Conservation (phyloP, 2,888 invertebrate genomes). For the Andrena bicolor region DNA sequence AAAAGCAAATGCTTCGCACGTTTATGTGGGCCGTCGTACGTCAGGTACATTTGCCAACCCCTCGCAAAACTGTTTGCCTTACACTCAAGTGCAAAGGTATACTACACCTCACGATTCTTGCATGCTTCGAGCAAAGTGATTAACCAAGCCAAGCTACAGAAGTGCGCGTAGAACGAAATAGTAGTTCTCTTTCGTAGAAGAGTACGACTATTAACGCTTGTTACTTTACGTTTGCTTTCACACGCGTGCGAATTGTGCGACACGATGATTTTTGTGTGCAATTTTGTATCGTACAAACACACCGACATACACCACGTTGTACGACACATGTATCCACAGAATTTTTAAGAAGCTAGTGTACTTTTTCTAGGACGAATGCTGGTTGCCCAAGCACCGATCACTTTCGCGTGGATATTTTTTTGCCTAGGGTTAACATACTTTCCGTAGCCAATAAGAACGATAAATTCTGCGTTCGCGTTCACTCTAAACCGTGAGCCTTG, state of each 20-base stretch:
- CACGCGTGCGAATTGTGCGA: conserved; percentile 32
- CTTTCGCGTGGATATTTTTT: conserved; percentile 27
- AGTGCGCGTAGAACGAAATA: neutral
- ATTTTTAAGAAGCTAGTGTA: conserved; percentile 43
- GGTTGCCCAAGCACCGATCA: conserved; percentile 24
- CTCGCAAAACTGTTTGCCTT: conserved; percentile 58
- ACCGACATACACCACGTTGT: conserved; percentile 35
- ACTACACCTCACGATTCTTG: conserved; percentile 63
- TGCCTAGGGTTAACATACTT: conserved; percentile 57
- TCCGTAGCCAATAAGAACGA: conserved; percentile 40
- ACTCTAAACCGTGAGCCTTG: conserved; percentile 42
- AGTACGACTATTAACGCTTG: conserved; percentile 16
- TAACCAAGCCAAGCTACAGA: conserved; percentile 10
- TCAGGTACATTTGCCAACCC: conserved; percentile 79
- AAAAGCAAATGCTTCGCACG: conserved; percentile 58
- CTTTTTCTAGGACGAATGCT: conserved; percentile 46
- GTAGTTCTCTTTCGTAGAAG: conserved; percentile 13
- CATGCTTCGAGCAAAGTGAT: conserved; percentile 53
- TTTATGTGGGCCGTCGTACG: conserved; percentile 75
- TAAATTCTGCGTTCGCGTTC: conserved; percentile 26
- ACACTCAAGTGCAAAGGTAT: conserved; percentile 61
- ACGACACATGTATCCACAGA: conserved; percentile 24
- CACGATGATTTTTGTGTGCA: conserved; percentile 48
- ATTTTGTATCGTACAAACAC: conserved; percentile 46
- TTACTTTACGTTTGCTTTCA: conserved; percentile 32